Evolutionary conservation across 1,140 invertebrate genomes (phyloP).

Genomic region (Polyergus mexicanus): DNA sequence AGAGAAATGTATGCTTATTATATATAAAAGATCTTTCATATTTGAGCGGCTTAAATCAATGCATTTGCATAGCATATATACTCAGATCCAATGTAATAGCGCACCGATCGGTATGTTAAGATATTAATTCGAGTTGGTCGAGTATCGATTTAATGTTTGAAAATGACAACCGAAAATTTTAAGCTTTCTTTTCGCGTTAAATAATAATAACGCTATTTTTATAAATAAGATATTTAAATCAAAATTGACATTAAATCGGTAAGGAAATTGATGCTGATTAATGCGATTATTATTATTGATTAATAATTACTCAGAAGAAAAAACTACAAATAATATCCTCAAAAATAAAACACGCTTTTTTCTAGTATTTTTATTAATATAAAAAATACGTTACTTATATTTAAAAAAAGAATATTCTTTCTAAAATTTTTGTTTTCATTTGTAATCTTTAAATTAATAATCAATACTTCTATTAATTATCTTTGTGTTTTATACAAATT

Average conservation of each 20-base stretch:
- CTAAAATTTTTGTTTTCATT: not conserved
- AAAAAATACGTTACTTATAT: not conserved
- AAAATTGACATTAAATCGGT: not conserved
- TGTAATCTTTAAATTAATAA: not conserved
- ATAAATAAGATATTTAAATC: not conserved
- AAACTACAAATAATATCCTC: not conserved
- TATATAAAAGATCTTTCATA: not conserved
- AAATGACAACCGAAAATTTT: not conserved
- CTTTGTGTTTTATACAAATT: not conserved
- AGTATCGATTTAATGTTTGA: not conserved
- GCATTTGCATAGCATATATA: not conserved
- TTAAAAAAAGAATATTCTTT: not conserved
- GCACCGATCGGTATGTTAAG: not conserved
- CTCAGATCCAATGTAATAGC: not conserved
- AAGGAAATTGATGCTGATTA: not conserved
- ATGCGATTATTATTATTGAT: not conserved
- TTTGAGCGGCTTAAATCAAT: conserved; percentile 22
- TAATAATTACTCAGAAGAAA: not conserved
- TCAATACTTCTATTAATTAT: not conserved
- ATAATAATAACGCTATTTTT: not conserved
- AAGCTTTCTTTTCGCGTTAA: not conserved
- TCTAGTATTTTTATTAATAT: not conserved
- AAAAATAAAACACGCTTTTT: not conserved
- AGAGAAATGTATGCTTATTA: not conserved
- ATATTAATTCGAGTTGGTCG: not conserved